Base-by-base conservation (phyloP, 2,113 vertebrate species). In the Phyllostomus discolor region DNA sequence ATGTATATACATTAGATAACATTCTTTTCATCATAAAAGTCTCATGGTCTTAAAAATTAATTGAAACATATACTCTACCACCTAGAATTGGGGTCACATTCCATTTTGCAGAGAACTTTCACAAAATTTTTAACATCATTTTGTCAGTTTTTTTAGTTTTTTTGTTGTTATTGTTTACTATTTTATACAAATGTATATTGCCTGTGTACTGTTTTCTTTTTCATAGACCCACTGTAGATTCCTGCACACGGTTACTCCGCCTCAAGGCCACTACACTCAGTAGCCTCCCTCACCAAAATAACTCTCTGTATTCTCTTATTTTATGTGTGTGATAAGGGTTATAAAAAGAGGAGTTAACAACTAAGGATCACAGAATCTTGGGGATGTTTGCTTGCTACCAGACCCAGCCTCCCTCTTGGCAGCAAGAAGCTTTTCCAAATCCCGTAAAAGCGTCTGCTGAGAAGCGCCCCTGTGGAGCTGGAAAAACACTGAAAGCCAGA, bases 261-360 rank as follows among this genome's bases (percentile, higher is more conserved):
- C 73, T 96, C 5, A 89, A 92, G 86, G 43, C 46, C 80, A 52
- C 90, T 75, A 5, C 11, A 90, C 69, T 96, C 96, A 85, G 9
- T 48, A 91, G 94, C 86, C 93, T 97, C 81, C 67, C 73, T 59
- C 66, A 52, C 52, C 89, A 90, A 87, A 86, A 87, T 94, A 95
- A 35, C 10, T 33, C 62, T 43, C 11, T 82, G 17, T 57, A 26
- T 26, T 41, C 35, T 31, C 24, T 54, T 26, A 10, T n/a, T 90
- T 41, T 59, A 54, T 59, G 76, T 81, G 54, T 19, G 20, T 46
- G 19, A 62, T 41, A 7, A 2, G 26, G 52, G 26, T 26, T 84
- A 33, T 59, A 43, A 73, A 81, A 92, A 66, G 22, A 52, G 33
- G 9, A 88, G 19, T 64, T 67, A 59, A 35, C 41, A 46, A 33